Base-by-base conservation (phyloP, 2,113 vertebrate genomes). In the Eleginops maclovinus region DNA sequence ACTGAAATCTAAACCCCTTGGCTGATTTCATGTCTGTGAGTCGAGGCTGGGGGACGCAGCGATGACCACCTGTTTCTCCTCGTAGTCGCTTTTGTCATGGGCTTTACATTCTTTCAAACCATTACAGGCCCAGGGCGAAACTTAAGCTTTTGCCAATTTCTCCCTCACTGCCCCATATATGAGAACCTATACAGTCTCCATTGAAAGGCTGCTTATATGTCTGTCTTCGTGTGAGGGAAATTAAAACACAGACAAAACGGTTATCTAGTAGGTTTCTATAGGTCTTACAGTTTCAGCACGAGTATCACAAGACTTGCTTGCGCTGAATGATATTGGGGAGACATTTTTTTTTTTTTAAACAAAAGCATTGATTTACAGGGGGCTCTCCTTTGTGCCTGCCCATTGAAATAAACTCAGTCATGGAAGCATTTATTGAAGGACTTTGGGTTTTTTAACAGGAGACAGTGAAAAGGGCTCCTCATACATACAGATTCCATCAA, bases 1-100 rank as follows among this genome's bases (percentile, higher is more conserved):
- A 16, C 83, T 93, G 93, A 93, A 95, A 94, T 94, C 93, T 88
- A 92, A 90, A 90, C 89, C 93, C 73, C 69, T 74, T 15, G 73
- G 63, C 72, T 88, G 90, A 94, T 90, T 93, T 92, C 85, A 89
- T 84, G 86, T 92, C 88, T 81, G 62, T 75, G 72, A 50, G 77
- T 64, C 31, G 65, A 78, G 71, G 75, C 78, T 41, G 71, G 84
- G 72, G 84, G 80, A 73, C 24, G 65, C 78, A 69, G 74, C 90
- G 83, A 90, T 92, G 93, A 89, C 93, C 93, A 95, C 94, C 93
- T 95, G 94, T 86, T 83, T 87, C 79, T 81, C 81, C 71, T 79
- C 44, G 36, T 77, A 54, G 80, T 58, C 9, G 61, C 90, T 88
- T 92, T 93, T 93, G 90, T 92, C 71, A 81, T 61, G 72, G 78